Evolutionary conservation across 2,888 invertebrate species (phyloP).

Genomic region (Eupeodes latifasciatus): DNA sequence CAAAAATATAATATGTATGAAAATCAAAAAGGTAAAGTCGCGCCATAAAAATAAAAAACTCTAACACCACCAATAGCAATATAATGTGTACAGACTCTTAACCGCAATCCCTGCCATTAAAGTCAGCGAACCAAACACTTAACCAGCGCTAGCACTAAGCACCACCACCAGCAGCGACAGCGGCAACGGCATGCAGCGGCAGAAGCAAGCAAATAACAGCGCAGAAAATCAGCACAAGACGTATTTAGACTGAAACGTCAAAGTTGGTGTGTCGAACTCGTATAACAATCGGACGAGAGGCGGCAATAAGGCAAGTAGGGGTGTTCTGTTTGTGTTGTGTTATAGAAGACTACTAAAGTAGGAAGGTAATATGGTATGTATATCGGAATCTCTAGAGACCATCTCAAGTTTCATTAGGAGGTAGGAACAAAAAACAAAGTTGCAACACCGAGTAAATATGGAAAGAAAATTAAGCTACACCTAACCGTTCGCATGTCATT

Average conservation of each 20-base stretch:
- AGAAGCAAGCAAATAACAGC: conserved; percentile 15
- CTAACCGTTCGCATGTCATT: conserved; percentile 10
- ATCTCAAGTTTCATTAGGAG: conserved; percentile 37
- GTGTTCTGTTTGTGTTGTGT: background rate
- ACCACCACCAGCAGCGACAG: conserved; percentile 3
- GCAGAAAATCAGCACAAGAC: conserved; percentile 59
- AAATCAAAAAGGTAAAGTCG: conserved; percentile 62
- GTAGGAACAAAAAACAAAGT: conserved; percentile 2
- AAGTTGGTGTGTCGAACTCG: conserved; percentile 27
- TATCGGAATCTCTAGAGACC: conserved; percentile 21
- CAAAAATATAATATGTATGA: conserved; percentile 18
- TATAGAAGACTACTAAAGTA: background rate
- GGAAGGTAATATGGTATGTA: background rate
- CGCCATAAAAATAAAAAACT: conserved; percentile 60
- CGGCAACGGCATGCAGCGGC: background rate
- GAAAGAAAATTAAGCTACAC: background rate
- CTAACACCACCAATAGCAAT: conserved; percentile 25
- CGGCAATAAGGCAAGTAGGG: background rate
- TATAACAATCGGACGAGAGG: conserved; percentile 2
- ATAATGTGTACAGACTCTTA: conserved; percentile 17
- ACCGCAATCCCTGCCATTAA: conserved; percentile 44
- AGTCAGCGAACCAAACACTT: conserved; percentile 61
- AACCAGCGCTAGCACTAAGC: conserved; percentile 19
- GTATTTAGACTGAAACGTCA: conserved; percentile 60
- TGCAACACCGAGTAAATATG: no score